Base-by-base conservation (phyloP, 2,113 vertebrate species). In the Terrapene triunguis region DNA sequence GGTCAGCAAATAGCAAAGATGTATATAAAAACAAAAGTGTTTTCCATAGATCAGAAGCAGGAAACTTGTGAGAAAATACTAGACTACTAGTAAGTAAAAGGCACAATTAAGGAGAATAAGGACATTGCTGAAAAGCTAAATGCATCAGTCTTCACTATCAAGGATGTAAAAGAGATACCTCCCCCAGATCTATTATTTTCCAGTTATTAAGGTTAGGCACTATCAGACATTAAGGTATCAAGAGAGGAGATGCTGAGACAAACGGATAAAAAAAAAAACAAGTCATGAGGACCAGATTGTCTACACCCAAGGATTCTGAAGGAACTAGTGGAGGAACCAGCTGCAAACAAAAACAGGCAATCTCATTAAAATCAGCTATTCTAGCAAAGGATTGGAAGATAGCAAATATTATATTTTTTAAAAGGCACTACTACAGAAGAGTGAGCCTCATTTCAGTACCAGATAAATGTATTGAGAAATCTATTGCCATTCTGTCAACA, bases 1-100 rank as follows among this genome's bases (percentile, higher is more conserved):
- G 72, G 87, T 80, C 50, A 83, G 79, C 32, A 94, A 76, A 85
- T 47, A 76, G 81, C 25, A 85, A 95, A 88, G 82, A 92, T 22
- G 62, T 9, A 44, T 92, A 95, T 93, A 4, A 8, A 84, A 95
- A 89, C n/a, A 88, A 89, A 86, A 69, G 51, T 42, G 65, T 91
- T 95, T 94, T 93, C 27, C 65, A 44, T 65, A 91, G 84, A 87
- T 89, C 89, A 84, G 50, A 94, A 86, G 0, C 72, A 87, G 84
- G 90, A 95, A 78, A 65, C 47, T 17, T 87, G 54, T 5, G 35
- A 50, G 44, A 62, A 48, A 94, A 96, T 89, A 65, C 24, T 85
- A n/a, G 65, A 80, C 92, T 27, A 89, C 24, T 53, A 84, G 51
- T 88, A 90, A 91, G 14, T 50, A 16, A 6, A 14, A 48, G 83